These are phyloP conservation scores for Channallabes apus DNA, from an alignment of 2,797 vertebrate species.

Conservation along the genomic window DNA sequence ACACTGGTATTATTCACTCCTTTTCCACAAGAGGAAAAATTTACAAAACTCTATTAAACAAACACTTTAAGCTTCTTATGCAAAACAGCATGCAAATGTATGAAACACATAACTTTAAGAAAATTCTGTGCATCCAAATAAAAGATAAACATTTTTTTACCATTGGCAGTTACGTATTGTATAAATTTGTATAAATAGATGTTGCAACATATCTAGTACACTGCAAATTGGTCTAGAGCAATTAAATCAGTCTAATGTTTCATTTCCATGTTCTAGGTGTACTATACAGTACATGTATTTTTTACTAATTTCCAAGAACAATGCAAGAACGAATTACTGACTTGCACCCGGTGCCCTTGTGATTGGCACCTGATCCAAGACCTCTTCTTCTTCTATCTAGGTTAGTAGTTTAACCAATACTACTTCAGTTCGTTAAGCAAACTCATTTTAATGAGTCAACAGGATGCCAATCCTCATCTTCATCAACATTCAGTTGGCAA, in stretches of 20 bases:
- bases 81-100: neutral
- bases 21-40: conserved; percentile 11
- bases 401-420: neutral
- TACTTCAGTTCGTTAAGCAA: neutral
- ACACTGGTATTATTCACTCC: neutral
- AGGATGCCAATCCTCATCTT: neutral
- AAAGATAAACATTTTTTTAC: too few relatives aligned
- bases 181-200: neutral
- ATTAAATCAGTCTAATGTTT: neutral
- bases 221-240: neutral
- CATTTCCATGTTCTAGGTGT: neutral
- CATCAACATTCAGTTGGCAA: neutral
- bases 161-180: neutral
- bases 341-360: neutral
- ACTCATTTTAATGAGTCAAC: neutral
- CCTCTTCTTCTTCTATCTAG: neutral
- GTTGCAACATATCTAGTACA: neutral
- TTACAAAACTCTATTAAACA: neutral
- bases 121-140: neutral
- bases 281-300: neutral
- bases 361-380: neutral
- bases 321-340: neutral
- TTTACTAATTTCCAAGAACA: neutral
- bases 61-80: neutral
- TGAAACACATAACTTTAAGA: neutral